Base-by-base conservation (phyloP, 2,888 invertebrate species). In the Hypolimnas misippus region DNA sequence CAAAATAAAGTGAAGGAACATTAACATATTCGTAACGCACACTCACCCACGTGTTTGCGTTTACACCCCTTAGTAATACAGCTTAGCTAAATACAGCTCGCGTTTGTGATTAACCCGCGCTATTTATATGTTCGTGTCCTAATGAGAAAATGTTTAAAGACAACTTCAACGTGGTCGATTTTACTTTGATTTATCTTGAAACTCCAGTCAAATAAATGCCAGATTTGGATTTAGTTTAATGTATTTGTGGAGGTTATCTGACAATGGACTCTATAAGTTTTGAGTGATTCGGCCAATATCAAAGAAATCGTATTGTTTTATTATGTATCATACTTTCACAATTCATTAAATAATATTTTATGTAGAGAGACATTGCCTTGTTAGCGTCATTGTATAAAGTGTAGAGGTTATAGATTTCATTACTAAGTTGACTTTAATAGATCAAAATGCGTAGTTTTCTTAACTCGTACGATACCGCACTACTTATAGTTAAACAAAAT, bases 1-100 rank as follows among this genome's bases (percentile, higher is more conserved):
- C 58, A 64, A 62, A 67, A 65, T 53, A 57, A 59, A 63, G 38
- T 56, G 44, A 62, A 60, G 54, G 38, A 51, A 42, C 51, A 62
- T 58, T 62, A 51, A 58, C 46, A 49, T 57, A 54, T 64, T 59
- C 29, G 59, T 66, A 60, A 60, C 52, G 64, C 44, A 64, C 40
- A 62, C 68, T 66, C 59, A 56, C 54, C 64, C 66, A 60, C 59
- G 62, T 62, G 66, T 62, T 62, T 57, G 59, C 57, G 55, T 59
- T 57, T 59, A 55, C 62, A 62, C 62, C 62, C 65, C 56, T 62
- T 62, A 56, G 40, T 65, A 58, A 56, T 65, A 56, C 52, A 52
- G 42, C 61, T 64, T 64, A 33, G 58, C 58, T 65, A 67, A 65
- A 67, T 67, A 65, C 56, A 67, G 65, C 62, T 54, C 38, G 50